Base-by-base conservation (phyloP, 2,888 invertebrate species). In the Hesperia comma region DNA sequence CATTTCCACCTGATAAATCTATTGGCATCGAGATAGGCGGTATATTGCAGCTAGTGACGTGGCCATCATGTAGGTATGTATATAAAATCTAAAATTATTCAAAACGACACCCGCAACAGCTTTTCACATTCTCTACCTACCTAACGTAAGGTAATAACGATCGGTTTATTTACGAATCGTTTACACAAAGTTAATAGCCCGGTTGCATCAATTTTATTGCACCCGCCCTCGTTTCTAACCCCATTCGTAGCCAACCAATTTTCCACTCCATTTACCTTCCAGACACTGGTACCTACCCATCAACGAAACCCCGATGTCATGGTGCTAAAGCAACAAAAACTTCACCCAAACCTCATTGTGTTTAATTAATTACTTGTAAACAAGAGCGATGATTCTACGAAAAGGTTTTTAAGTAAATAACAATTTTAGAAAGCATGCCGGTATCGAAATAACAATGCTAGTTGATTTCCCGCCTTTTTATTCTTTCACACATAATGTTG, bases 341-440 rank as follows among this genome's bases (percentile, higher is more conserved):
- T 76, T 81, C 77, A 75, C 74, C 78, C 76, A 77, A 76, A 76
- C 79, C 78, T 79, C 81, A 85, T 90, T 89, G 88, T 90, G 81
- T 83, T 81, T 92, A 92, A 92, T 92, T 92, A 92, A 92, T 92
- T 92, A 91, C 82, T 81, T 80, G 84, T 86, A 91, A 92, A 92
- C 91, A 92, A 90, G 90, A 83, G 81, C 85, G 88, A 92, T 91
- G 91, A 91, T 88, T 86, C 85, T 89, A 82, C 88, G 80, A 88
- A 91, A 92, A 64, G 17, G 53, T 33, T 64, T 64, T 64, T 60
- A 66, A 86, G 87, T 86, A 92, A 91, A 91, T 90, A 90, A 80
- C 82, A 83, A 78, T 79, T 72, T 84, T 85, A 83, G 86, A 89
- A 87, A 87, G 84, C 75, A 77, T 76, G 77, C 79, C 80, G 79